Evolutionary conservation across 2,888 invertebrate genomes (phyloP), one percentile per base, ranked within the genome.

Genomic region (Apodemia duryi): DNA sequence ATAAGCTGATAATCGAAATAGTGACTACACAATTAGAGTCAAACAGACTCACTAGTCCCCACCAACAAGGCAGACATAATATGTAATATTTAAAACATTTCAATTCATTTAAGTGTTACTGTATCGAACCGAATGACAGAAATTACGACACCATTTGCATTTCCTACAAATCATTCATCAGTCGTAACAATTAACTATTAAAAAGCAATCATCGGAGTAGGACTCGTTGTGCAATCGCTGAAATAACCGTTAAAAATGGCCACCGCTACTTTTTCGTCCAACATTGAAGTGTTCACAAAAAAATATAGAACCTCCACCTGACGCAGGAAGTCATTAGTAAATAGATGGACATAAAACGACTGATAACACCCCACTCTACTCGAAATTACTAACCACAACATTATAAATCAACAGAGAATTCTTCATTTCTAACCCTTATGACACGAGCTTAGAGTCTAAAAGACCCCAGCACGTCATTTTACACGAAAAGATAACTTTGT

Each of bases 261-360:
- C 46, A 63, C 65, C 66, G 52, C 52, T 29, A 63, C 67, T 46
- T 68, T 69, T 66, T 71, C 71, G 69, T 67, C 69, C 54, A 69
- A 72, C 61, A 63, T 67, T 65, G 68, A 11, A 72, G 72, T 69
- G 71, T 72, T 69, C 69, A 62, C 69, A 69, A 77, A 82, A 82
- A 83, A 84, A 82, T 80, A 82, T 76, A 78, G 82, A 83, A 81
- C 78, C 74, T 73, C 78, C 89, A 90, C 91, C 91, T 91, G 91
- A 88, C 87, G 86, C 83, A 88, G 91, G 91, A 91, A 91, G 89
- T 91, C 90, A 91, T 91, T 91, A 91, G 85, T 88, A 90, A 91
- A 91, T 91, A 90, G 88, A 91, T 87, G 88, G 87, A 84, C 88
- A 83, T 81, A 78, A 82, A 78, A 77, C 75, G 75, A 77, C 77